These are phyloP conservation scores for Heliornis fulica DNA, from an alignment of 2,113 vertebrate species.

Conservation along the genomic window DNA sequence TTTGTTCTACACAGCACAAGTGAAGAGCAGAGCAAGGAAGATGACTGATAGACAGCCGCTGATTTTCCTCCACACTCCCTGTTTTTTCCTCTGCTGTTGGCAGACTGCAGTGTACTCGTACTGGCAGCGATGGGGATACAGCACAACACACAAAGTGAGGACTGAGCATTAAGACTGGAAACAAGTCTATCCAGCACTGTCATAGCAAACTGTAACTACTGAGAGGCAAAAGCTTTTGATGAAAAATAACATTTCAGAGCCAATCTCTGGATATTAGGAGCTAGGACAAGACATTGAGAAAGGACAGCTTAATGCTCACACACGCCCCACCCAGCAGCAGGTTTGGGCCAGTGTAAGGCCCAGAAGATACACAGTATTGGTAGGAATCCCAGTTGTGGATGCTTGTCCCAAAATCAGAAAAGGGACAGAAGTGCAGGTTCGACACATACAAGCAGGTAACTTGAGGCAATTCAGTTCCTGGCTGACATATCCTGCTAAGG, in stretches of 20 bases:
- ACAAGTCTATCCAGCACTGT: background rate
- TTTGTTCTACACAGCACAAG: background rate
- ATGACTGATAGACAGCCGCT: background rate
- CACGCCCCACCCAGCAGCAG: background rate
- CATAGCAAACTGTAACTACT: background rate
- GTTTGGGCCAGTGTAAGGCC: background rate
- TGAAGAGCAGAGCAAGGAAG: background rate
- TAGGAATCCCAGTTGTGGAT: background rate
- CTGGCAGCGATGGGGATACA: background rate
- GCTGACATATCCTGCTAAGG: background rate
- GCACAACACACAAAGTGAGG: background rate
- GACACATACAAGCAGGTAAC: background rate
- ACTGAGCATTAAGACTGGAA: background rate
- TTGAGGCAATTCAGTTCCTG: background rate
- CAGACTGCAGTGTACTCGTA: background rate
- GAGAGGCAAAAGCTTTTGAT: background rate
- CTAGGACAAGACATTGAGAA: background rate
- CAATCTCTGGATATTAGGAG: background rate
- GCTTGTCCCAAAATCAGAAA: background rate
- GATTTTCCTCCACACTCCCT: background rate
- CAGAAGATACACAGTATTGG: background rate
- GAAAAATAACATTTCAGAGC: background rate
- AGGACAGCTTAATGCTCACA: background rate
- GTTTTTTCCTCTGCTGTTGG: background rate
- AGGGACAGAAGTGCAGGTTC: background rate